Base-by-base conservation (phyloP, 2,888 invertebrate species). In the Drosophila monieri region DNA sequence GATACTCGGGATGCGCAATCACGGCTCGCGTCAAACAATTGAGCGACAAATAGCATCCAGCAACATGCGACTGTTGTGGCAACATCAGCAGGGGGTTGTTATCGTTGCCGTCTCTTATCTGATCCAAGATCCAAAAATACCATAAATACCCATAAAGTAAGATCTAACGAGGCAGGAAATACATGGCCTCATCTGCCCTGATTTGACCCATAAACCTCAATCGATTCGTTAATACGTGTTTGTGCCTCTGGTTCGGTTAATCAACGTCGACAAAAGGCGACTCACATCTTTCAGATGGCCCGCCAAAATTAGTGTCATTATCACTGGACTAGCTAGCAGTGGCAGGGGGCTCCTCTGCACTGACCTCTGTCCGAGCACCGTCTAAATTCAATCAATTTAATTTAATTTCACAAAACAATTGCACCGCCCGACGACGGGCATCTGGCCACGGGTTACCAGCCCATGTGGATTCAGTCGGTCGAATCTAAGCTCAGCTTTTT, bases 401-500 rank as follows among this genome's bases (percentile, higher is more conserved):
- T 85, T 88, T 80, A 86, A 85, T 85, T 85, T 86, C 80, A 86
- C 88, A 88, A 85, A 85, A 86, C 86, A 88, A 85, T 85, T 85
- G 80, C 59, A 35, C 46, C 30, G 51, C 59, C 58, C 32, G 49
- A 23, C 48, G 54, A 44, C 67, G 46, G 53, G 59, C 69, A 66
- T 35, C 10, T 54, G 52, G 46, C 39, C 51, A 56, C 70, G 66
- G 66, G 68, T 64, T 68, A 56, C 59, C 46, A 57, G 30, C 32
- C 35, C 37, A 25, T 21, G 35, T 48, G 62, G 43, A 32, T 51
- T 9, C 27, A 37, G 14, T 43, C 32, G 27, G 27, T 35, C 48
- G 49, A 15, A 21, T 44, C 62, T 49, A 15, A 47, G 55, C 35
- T 21, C 12, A 21, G 21, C 4, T 21, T 43, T 18, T 43, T 15